A percentile compares a stretch with the other conserved stretches of the same genome.
Evolutionary conservation across 2,888 invertebrate genomes (phyloP).

Genomic region (Chalcosyrphus nemorum): DNA sequence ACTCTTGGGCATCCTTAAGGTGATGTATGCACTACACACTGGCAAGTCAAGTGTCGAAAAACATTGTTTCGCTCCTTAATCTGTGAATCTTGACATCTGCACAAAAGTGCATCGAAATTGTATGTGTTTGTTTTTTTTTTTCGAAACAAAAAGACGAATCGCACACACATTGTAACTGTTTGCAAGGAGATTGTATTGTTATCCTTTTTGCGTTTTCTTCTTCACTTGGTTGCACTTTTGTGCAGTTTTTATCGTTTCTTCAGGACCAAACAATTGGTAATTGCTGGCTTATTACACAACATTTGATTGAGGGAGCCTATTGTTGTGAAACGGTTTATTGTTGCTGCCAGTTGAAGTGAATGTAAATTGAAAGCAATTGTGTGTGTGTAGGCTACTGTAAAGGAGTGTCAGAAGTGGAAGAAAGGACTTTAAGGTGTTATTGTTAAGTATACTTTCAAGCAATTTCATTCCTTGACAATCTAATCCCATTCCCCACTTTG

Average conservation of each 20-base stretch:
- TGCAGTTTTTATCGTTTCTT: slow-evolving; percentile 40
- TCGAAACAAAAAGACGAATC: slow-evolving; percentile 7
- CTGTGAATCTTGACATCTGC: slow-evolving; percentile 67
- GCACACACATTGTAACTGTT: slow-evolving; percentile 26
- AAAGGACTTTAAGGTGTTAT: neutral
- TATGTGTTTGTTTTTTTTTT: slow-evolving; percentile 19
- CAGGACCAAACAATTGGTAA: slow-evolving; percentile 42
- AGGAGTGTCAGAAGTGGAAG: neutral
- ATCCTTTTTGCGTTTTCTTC: slow-evolving; percentile 3
- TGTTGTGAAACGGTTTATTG: slow-evolving; percentile 15
- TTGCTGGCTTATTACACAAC: slow-evolving; percentile 66
- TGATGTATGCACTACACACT: slow-evolving; percentile 32
- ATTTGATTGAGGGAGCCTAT: slow-evolving; percentile 39
- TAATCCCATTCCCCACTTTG: neutral
- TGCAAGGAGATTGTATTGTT: slow-evolving; percentile 14
- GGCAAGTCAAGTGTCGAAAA: slow-evolving; percentile 62
- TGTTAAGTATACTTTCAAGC: too few relatives aligned
- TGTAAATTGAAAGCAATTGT: slow-evolving; percentile 25
- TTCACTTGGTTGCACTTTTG: slow-evolving; percentile 18
- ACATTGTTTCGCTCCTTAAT: slow-evolving; percentile 54
- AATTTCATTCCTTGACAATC: neutral
- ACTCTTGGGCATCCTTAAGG: neutral
- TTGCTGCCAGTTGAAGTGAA: slow-evolving; percentile 47
- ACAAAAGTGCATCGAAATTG: slow-evolving; percentile 57
- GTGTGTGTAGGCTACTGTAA: slow-evolving; percentile 6